Base-by-base conservation (phyloP, 2,888 invertebrate species). In the Hydrotaea cyrtoneurina region DNA sequence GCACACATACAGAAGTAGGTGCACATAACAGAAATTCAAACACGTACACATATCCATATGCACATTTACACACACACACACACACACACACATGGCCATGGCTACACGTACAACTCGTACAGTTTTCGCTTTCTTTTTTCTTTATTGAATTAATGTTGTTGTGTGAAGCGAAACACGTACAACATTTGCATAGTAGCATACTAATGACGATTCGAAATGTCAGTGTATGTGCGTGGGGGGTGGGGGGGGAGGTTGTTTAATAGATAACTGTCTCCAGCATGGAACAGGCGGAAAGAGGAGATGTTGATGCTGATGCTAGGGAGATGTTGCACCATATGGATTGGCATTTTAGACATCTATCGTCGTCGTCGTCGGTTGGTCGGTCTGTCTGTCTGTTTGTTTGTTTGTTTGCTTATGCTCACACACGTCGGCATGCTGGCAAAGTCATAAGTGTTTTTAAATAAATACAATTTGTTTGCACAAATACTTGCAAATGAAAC, bases 171-270 rank as follows among this genome's bases (percentile, higher is more conserved):
- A 59, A 26, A 53, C 13, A 69, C 46, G 15, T 57, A 57, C 39
- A 71, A 31, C 15, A 53, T 74, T 78, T 73, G n/a, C 39, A 64
- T 75, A 26, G 59, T 59, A 66, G 74, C 74, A 78, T 78, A 75
- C 59, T 82, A 78, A 78, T 82, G 82, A 75, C 66, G n/a, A n/a
- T 21, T 8, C 21, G 31, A 31, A 31, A 26, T 59, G 59, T 59
- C 5, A 3, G 26, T 59, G 59, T 59, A 26, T 59, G 11, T 59
- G 23, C 15, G 59, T 26, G 23, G 31, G 31, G 31, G 31, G 31
- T 4, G 31, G 31, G 2, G 31, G 31, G 2, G 31, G 2, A 7
- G 31, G 31, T 31, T 31, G 31, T 31, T n/a, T n/a, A n/a, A n/a
- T n/a, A n/a, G n/a, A n/a, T n/a, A n/a, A n/a, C n/a, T n/a, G n/a